These are phyloP conservation scores for Laticauda laticaudata DNA, from an alignment of 2,113 vertebrate species.

Conservation along the genomic window DNA sequence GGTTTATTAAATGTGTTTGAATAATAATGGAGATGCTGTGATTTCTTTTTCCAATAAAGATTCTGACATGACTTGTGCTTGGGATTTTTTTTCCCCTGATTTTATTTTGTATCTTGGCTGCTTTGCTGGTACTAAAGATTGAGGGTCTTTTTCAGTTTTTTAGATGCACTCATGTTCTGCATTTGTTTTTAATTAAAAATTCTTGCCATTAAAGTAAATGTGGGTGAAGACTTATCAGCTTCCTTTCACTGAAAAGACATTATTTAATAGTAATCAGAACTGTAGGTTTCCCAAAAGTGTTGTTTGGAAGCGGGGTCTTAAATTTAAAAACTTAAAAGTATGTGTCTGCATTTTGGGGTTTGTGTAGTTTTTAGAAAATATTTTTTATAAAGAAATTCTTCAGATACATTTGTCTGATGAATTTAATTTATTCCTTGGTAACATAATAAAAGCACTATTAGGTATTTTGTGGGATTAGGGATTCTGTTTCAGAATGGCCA, in stretches of 20 bases:
- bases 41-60: slow-evolving; percentile 62
- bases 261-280: background rate
- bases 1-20: slow-evolving; percentile 71
- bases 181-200: background rate
- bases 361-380: background rate
- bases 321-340: background rate
- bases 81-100: background rate
- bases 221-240: background rate
- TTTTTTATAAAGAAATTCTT: background rate
- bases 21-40: slow-evolving; percentile 65
- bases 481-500: background rate
- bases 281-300: background rate
- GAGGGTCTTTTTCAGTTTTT: background rate
- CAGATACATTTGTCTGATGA: background rate
- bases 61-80: slow-evolving; percentile 47
- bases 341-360: background rate
- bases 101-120: background rate
- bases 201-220: background rate
- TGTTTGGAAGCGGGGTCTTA: background rate
- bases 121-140: background rate
- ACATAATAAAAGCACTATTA: background rate
- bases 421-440: background rate
- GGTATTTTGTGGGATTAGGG: background rate
- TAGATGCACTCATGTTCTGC: background rate
- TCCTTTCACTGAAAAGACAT: background rate